A percentile compares a stretch with the other conserved stretches of the same genome.
Evolutionary conservation across 2,113 vertebrate genomes (phyloP).

Genomic region (Vulpes lagopus): DNA sequence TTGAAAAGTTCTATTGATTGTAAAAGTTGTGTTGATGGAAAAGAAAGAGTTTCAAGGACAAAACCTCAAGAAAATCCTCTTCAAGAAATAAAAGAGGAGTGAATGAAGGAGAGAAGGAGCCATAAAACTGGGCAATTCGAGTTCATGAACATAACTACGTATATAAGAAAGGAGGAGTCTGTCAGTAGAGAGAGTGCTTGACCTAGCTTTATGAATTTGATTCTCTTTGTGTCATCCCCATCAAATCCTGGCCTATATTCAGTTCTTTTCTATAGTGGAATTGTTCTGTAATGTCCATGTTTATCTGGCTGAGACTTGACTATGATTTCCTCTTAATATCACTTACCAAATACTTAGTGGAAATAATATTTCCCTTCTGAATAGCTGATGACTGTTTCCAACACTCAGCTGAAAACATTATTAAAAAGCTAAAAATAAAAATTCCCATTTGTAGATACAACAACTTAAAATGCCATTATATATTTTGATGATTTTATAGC

Average conservation of each 20-base stretch:
- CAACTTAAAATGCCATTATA: constrained; percentile 87
- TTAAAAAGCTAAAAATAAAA: constrained; percentile 84
- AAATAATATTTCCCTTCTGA: constrained; percentile 74
- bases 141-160: neutral
- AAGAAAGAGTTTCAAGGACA: neutral
- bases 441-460: constrained; percentile 86
- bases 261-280: neutral
- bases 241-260: neutral
- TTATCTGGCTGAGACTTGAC: neutral
- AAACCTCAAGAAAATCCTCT: neutral
- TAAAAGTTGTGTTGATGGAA: neutral
- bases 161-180: neutral
- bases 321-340: neutral
- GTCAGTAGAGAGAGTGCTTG: neutral
- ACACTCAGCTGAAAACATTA: constrained; percentile 83
- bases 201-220: neutral
- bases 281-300: neutral
- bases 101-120: neutral
- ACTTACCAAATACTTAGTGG: constrained; percentile 63
- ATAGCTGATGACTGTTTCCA: constrained; percentile 66
- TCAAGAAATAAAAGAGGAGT: neutral
- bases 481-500: constrained; percentile 90
- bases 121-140: neutral
- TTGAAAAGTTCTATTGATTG: neutral
- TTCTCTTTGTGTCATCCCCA: neutral